Evolutionary conservation across 1,140 invertebrate genomes (phyloP), one percentile per base, ranked within the genome.

Genomic region (Danaus plexippus): DNA sequence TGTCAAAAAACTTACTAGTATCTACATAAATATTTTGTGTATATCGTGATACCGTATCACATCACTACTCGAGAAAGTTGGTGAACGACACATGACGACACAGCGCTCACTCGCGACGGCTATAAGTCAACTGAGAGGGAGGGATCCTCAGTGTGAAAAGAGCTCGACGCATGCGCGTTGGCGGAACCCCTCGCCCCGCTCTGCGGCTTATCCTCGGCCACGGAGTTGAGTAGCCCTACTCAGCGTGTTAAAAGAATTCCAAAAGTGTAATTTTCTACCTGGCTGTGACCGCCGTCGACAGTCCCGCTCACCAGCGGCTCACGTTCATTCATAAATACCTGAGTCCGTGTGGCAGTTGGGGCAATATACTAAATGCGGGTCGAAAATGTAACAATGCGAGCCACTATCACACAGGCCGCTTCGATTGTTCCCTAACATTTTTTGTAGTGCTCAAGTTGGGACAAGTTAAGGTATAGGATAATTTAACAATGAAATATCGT

Each of bases 321-420:
- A 82, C 83, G 83, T 86, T 83, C 83, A 86, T 86, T 86, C 81
- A 86, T 85, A 82, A 86, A 85, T 86, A 84, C 77, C 73, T 77
- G 71, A 75, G 71, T 56, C 64, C 51, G 64, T 59, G 54, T 63
- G 66, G 53, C 66, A 64, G 65, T 58, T 66, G 71, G 70, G 68
- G 69, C 62, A 50, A 67, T 67, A 67, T 64, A 67, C 70, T 75
- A 63, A 77, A 76, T 76, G 64, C 66, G 57, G 51, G 49, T 43
- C 54, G 57, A 69, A 68, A 71, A 73, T 69, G 67, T 67, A 75
- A 80, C 79, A 85, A 82, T 75, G 67, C 64, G 42, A 60, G 52
- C 63, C 63, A 68, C 68, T 61, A 61, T 54, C 68, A 65, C 66
- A 62, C 70, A 75, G 73, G 71, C 69, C 73, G 57, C 62, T 67